phyloP scores from a whole-genome alignment of 2,113 vertebrate genomes.

The Oryzias javanicus region DNA sequence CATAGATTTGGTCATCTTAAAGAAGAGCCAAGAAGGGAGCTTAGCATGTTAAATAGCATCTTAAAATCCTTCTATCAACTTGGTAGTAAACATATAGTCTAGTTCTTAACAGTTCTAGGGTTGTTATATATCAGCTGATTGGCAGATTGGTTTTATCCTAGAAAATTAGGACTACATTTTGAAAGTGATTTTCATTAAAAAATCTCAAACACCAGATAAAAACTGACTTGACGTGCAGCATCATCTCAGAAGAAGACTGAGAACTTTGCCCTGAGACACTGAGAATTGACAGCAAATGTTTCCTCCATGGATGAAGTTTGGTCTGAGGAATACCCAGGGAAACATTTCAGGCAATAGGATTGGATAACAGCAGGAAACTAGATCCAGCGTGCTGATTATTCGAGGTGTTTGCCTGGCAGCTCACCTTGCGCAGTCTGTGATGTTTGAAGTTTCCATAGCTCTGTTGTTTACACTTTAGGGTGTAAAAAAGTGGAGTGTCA shows the following conservation, averaged over 20 bases:
- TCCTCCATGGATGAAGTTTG: neutral
- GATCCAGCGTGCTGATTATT: conserved; percentile 29
- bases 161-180: no score
- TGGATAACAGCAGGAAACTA: conserved; percentile 36
- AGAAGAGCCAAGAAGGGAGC: no score
- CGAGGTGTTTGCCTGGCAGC: conserved; percentile 44
- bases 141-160: no score
- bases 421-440: conserved; percentile 16
- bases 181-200: no score
- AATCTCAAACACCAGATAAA: neutral
- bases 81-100: no score
- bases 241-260: neutral
- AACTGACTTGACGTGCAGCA: neutral
- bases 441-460: conserved; percentile 30
- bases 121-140: no score
- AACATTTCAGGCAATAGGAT: conserved; percentile 10
- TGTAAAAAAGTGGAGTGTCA: conserved; percentile 3
- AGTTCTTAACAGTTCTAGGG: no score
- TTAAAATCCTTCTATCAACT: no score
- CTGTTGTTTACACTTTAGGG: conserved; percentile 35
- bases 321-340: neutral
- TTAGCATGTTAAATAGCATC: no score
- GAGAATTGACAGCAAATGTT: neutral
- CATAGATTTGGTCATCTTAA: no score
- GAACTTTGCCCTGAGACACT: neutral